phyloP scores from a whole-genome alignment of 2,888 invertebrate genomes.

The Nemotelus nigrinus region DNA sequence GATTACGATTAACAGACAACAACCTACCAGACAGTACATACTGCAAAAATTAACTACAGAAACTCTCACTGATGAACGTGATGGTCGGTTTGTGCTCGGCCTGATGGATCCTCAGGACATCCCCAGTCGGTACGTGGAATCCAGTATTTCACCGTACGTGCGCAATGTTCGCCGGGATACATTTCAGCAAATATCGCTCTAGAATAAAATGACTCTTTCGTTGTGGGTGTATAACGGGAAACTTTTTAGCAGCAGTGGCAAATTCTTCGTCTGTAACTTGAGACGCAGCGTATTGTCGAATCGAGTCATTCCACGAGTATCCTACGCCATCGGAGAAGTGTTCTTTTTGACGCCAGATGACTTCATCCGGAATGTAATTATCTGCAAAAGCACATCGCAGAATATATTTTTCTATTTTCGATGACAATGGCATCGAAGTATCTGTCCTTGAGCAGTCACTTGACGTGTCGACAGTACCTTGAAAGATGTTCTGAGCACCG shows the following conservation, averaged over 20 bases:
- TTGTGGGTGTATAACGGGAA: slow-evolving; percentile 78
- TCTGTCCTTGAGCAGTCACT: neutral
- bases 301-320: slow-evolving; percentile 64
- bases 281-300: slow-evolving; percentile 68
- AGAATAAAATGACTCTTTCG: slow-evolving; percentile 82
- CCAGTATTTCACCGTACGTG: slow-evolving; percentile 62
- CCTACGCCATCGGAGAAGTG: slow-evolving; percentile 72
- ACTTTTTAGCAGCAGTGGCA: slow-evolving; percentile 65
- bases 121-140: slow-evolving; percentile 64
- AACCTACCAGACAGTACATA: too few relatives aligned
- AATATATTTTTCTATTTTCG: slow-evolving; percentile 78
- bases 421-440: neutral
- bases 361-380: slow-evolving; percentile 78
- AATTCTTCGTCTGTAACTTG: slow-evolving; percentile 72
- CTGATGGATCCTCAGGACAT: slow-evolving; percentile 64
- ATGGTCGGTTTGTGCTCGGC: slow-evolving; percentile 62
- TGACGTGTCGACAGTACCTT: slow-evolving; percentile 36
- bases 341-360: slow-evolving; percentile 95
- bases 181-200: slow-evolving; percentile 61
- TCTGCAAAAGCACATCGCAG: slow-evolving; percentile 84
- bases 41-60: too few relatives aligned
- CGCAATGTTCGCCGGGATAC: slow-evolving; percentile 61
- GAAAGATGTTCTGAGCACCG: slow-evolving; percentile 58
- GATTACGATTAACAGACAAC: too few relatives aligned
- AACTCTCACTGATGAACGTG: slow-evolving; percentile 34